Evolutionary conservation across 1,140 invertebrate genomes (phyloP), one percentile per base, ranked within the genome.

Genomic region (Episyrphus balteatus): DNA sequence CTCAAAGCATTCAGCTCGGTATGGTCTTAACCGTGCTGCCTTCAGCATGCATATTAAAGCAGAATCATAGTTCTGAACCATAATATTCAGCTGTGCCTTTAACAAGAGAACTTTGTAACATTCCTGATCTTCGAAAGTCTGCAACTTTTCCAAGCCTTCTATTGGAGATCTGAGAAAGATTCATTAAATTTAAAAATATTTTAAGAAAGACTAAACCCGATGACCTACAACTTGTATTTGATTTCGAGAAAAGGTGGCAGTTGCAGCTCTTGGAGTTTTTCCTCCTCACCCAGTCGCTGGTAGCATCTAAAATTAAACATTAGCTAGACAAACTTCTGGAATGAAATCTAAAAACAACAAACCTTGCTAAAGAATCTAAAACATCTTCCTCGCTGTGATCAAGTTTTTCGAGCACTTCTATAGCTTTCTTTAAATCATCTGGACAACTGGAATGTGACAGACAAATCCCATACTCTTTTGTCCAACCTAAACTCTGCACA

Each of bases 21-120:
- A 75, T 3, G 83, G 75, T 66, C 89, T 78, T 13, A 80, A 56
- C 59, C 87, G 83, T 2, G 86, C 80, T 32, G 86, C 80, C 73
- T 85, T 82, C 13, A 87, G 68, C 55, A 86, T 73, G 50, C 76
- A 74, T 49, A 77, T 73, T 19, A 82, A 64, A 51, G 78, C 76
- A 51, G 80, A 75, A 18, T 77, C 67, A 66, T 75, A 77, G 38
- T 84, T 64, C 19, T 71, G 57, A 32, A 79, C 58, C 58, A 80
- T 65, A 75, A 79, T 83, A 58, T 85, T 75, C 45, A 82, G 70
- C 59, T 75, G 75, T 12, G 83, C 86, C 31, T 83, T 66, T 54
- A 81, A 73, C 41, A 82, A 61, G 10, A 76, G 61, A n/a, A 62
- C 59, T 47, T 75, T 61, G 47, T 75, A 62, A 32, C 61, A 56